Evolutionary conservation across 37 sponge, comb jelly and placozoan genomes (phyloP).

Genomic region (Ianthella basta): DNA sequence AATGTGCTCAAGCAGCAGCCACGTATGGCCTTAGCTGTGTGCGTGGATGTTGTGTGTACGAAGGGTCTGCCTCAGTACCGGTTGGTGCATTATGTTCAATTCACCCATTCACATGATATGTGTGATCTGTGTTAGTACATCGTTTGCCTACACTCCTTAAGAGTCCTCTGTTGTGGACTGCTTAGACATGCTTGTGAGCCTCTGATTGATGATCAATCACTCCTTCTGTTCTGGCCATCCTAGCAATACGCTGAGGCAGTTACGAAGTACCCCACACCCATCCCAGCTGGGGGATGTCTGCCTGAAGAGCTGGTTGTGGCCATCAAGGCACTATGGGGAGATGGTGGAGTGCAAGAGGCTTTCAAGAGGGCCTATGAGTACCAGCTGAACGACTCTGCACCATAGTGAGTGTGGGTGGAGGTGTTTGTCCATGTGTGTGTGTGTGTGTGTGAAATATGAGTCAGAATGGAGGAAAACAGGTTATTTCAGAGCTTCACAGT

Average conservation of each 20-base stretch:
- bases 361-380: constrained; percentile 89
- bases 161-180: too few species aligned
- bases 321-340: constrained; percentile 80
- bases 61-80: too few species aligned
- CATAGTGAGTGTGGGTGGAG: constrained; percentile 77
- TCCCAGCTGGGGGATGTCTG: constrained; percentile 50
- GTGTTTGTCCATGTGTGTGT: background rate
- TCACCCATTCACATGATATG: too few species aligned
- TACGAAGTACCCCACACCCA: constrained; percentile 41
- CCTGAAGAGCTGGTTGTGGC: constrained; percentile 72
- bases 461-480: too few species aligned
- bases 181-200: too few species aligned
- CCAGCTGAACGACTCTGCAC: constrained; percentile 98
- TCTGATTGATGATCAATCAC: too few species aligned
- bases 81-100: too few species aligned
- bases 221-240: background rate
- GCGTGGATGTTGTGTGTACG: too few species aligned
- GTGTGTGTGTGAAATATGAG: background rate
- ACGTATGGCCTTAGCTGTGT: too few species aligned
- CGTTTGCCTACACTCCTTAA: too few species aligned
- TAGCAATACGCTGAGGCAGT: constrained; percentile 77
- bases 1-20: too few species aligned
- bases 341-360: constrained; percentile 82
- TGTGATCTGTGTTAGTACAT: too few species aligned
- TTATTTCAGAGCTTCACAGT: background rate